Evolutionary conservation across 1,140 invertebrate species (phyloP), one percentile per base, ranked within the genome.

Genomic region (Procambarus clarkii): DNA sequence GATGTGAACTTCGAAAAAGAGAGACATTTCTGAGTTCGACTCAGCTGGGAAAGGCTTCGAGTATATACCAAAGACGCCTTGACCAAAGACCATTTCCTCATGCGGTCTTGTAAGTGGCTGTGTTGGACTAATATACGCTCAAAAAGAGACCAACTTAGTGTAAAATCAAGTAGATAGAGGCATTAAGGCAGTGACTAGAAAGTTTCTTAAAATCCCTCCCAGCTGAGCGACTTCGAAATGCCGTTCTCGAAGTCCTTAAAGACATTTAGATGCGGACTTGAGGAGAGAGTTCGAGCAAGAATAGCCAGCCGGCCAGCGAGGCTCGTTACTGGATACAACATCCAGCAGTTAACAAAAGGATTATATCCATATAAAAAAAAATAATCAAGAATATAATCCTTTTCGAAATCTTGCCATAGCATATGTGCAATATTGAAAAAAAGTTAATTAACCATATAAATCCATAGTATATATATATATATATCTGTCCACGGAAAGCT

Each of bases 271-370:
- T 74, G 69, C 24, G 69, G 69, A 74, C 69, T 74, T 74, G 5
- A 34, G 69, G 34, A 34, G 60, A 64, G 3, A 18, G 69, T 4
- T 74, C 4, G n/a, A 74, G 69, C 69, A 74, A 74, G 69, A 74
- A 34, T 4, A 74, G 69, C 69, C 69, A 74, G 69, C 69, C 69
- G 60, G 60, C 60, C 60, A 64, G 60, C 60, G 69, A 74, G 69
- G 18, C 21, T 74, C 69, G n/a, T 21, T 34, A 74, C 4, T 24
- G 18, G n/a, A 74, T 5, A 74, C 69, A 0, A 69, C 69, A 5
- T 74, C 15, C 18, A 74, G 21, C 69, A 74, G 69, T 24, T 74
- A 34, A 21, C 69, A 74, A 74, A 34, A 74, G 69, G 24, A 74
- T 74, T 74, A 74, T 24, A 74, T 34, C 18, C 18, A 4, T 64